These are phyloP conservation scores for Oscheius sp. DNA, from an alignment of 1,140 invertebrate genomes.

Conservation along the genomic window DNA sequence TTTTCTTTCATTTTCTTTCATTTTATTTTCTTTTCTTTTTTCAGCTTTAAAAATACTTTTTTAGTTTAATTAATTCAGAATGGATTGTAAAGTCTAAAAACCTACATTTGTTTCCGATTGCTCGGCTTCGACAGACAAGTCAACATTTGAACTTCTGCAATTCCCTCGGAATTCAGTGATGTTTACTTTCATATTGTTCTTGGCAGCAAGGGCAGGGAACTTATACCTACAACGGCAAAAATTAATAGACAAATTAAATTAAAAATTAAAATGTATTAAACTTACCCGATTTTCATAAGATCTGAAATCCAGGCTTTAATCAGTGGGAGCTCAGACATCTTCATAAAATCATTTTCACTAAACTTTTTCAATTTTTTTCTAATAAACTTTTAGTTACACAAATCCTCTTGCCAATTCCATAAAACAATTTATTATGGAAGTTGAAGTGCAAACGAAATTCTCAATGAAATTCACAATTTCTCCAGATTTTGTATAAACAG, in stretches of 20 bases:
- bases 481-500: conserved; percentile 9
- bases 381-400: neutral
- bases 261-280: no score
- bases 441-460: neutral
- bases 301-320: neutral
- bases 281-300: neutral
- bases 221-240: neutral
- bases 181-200: neutral
- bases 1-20: no score
- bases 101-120: no score
- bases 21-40: no score
- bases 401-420: neutral
- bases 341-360: neutral
- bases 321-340: neutral
- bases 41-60: no score
- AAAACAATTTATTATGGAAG: neutral
- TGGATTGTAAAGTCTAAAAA: no score
- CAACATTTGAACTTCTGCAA: neutral
- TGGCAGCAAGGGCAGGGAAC: no score
- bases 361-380: neutral
- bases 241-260: neutral
- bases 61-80: no score
- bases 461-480: conserved; percentile 6
- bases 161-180: neutral
- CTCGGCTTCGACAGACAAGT: neutral